Percentiles rank a stretch among this genome's conserved stretches.
Evolutionary conservation across 1,140 invertebrate species (phyloP).

Genomic region (Dendrolimus kikuchii): DNA sequence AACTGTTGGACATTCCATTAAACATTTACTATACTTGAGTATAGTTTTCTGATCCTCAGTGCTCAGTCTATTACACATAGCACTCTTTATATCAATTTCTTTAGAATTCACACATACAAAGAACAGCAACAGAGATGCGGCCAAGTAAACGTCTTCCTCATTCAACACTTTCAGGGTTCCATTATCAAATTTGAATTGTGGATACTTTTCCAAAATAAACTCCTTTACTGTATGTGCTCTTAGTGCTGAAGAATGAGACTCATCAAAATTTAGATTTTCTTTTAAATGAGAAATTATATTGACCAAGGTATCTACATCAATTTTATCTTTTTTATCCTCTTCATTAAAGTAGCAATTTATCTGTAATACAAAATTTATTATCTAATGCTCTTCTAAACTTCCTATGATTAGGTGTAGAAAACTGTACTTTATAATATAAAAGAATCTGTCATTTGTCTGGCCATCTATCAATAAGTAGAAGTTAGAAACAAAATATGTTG

Average conservation of each 20-base stretch:
- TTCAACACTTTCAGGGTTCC: constrained; percentile 30
- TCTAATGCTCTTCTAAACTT: neutral
- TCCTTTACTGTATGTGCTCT: constrained; percentile 47
- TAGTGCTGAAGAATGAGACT: constrained; percentile 53
- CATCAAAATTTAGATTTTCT: constrained; percentile 47
- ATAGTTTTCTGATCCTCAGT: constrained; percentile 52
- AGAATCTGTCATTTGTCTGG: too few species aligned
- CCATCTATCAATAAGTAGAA: too few species aligned
- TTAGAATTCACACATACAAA: constrained; percentile 64
- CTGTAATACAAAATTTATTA: constrained; percentile 26
- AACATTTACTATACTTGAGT: constrained; percentile 50
- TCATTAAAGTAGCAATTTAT: constrained; percentile 56
- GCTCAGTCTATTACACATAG: constrained; percentile 56
- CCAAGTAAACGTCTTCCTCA: constrained; percentile 43
- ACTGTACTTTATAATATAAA: too few species aligned
- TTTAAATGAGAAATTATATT: constrained; percentile 50
- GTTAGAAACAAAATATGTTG: too few species aligned
- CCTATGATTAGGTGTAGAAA: too few species aligned
- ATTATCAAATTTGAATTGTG: constrained; percentile 54
- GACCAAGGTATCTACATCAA: constrained; percentile 38
- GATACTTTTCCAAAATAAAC: constrained; percentile 57
- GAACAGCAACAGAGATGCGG: constrained; percentile 50
- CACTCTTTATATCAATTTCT: constrained; percentile 54
- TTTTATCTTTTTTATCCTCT: constrained; percentile 22
- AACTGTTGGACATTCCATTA: constrained; percentile 48